These are phyloP conservation scores for Drosophila repletoides DNA, from an alignment of 1,140 invertebrate genomes.

Conservation along the genomic window DNA sequence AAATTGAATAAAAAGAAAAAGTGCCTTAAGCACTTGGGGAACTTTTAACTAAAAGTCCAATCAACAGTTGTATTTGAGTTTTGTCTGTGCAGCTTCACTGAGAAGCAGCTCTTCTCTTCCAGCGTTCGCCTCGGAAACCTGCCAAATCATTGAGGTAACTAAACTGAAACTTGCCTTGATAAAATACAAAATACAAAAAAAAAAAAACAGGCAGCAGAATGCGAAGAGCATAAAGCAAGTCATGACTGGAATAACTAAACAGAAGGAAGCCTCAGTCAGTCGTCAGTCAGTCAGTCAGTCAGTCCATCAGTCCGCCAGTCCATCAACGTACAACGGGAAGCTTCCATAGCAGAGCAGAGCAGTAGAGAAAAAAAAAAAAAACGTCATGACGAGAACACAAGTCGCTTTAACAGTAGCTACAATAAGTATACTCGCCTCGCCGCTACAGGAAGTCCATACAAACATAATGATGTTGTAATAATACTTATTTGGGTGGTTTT, in stretches of 20 bases:
- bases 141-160: conserved; percentile 35
- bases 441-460: conserved; percentile 24
- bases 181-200: conserved; percentile 6
- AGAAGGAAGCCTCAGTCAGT: conserved; percentile 16
- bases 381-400: conserved; percentile 13
- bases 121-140: conserved; percentile 1
- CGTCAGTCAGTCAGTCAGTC: not conserved
- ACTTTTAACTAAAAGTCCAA: conserved; percentile 25
- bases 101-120: not conserved
- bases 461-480: conserved; percentile 35
- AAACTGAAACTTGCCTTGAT: conserved; percentile 24
- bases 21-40: conserved; percentile 10
- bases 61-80: conserved; percentile 21
- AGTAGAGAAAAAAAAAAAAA: conserved; percentile 1
- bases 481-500: conserved; percentile 16
- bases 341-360: not conserved
- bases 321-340: conserved; percentile 32
- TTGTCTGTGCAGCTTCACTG: not conserved
- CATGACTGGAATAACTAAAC: conserved; percentile 42
- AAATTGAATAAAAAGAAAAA: not conserved
- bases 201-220: conserved; percentile 5
- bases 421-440: conserved; percentile 15
- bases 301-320: not conserved
- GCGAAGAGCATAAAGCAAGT: conserved; percentile 1
- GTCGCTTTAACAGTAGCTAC: conserved; percentile 24